Percentiles rank a stretch among this genome's conserved stretches.
Conservation (phyloP, 2,888 invertebrate species). For the Synergus gifuensis region DNA sequence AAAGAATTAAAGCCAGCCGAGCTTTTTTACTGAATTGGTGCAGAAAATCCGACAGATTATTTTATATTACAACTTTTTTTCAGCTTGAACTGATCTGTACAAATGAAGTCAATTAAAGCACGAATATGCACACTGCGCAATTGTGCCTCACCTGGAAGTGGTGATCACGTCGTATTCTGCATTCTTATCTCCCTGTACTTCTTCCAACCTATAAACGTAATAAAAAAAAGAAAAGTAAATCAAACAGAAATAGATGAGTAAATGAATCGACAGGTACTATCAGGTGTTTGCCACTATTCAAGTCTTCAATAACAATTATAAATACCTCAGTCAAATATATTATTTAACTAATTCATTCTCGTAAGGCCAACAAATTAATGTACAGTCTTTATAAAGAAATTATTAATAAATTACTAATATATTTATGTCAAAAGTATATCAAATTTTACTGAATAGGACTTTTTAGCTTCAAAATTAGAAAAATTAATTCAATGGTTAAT, state of each 20-base stretch:
- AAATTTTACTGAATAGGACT: not conserved
- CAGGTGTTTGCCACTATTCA: not conserved
- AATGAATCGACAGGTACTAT: constrained; percentile 50
- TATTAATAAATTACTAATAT: not conserved
- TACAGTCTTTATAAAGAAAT: not conserved
- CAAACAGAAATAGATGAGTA: constrained; percentile 54
- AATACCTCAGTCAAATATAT: not conserved
- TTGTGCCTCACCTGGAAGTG: constrained; percentile 74
- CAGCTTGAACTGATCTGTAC: not conserved
- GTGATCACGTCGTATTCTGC: constrained; percentile 77
- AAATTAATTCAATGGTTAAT: not conserved
- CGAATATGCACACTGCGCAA: constrained; percentile 51
- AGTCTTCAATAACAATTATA: not conserved
- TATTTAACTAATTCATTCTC: not conserved
- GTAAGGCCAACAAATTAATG: not conserved
- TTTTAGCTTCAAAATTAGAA: not conserved
- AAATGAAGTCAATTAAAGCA: constrained; percentile 28
- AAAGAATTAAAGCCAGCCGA: not conserved
- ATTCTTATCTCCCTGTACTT: constrained; percentile 74
- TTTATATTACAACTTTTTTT: not conserved
- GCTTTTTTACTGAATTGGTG: not conserved
- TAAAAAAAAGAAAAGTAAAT: constrained; percentile 70
- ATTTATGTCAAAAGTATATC: not conserved
- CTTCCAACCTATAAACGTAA: constrained; percentile 75
- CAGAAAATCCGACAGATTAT: not conserved